Percentiles rank a stretch among this genome's conserved stretches.
These are phyloP conservation scores for Oncorhynchus gorbuscha DNA, from an alignment of 2,113 vertebrate species.

Conservation along the genomic window DNA sequence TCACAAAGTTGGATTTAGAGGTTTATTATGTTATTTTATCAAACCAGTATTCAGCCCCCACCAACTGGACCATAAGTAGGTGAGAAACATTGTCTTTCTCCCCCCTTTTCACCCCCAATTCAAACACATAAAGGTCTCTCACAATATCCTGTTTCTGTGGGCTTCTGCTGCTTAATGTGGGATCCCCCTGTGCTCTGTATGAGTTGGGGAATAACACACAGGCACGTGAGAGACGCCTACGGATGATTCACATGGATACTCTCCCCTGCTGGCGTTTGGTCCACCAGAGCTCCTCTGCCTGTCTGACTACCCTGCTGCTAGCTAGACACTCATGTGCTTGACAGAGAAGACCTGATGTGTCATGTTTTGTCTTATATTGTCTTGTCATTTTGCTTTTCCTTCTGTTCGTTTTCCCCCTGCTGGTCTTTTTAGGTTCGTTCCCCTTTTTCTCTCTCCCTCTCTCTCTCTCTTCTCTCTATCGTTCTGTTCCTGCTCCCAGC, in stretches of 20 bases:
- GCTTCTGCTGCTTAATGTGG: constrained; percentile 22
- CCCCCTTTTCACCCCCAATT: constrained; percentile 37
- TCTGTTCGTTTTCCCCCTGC: too few relatives aligned
- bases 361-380: too few relatives aligned
- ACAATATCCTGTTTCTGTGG: constrained; percentile 58
- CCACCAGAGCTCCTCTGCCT: too few relatives aligned
- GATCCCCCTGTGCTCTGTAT: constrained; percentile 18
- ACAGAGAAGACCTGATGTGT: too few relatives aligned
- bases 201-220: constrained; percentile 31
- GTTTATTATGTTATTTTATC: not conserved
- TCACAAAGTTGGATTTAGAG: not conserved
- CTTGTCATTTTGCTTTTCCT: too few relatives aligned
- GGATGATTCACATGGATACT: constrained; percentile 46
- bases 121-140: constrained; percentile 39
- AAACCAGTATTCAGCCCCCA: not conserved
- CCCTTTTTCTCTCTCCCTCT: too few relatives aligned
- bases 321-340: too few relatives aligned
- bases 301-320: too few relatives aligned
- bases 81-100: constrained; percentile 25
- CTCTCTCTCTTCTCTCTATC: too few relatives aligned
- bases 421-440: too few relatives aligned
- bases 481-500: too few relatives aligned
- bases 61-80: not conserved
- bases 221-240: constrained; percentile 27
- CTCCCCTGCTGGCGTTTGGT: too few relatives aligned